A percentile compares a stretch with the other conserved stretches of the same genome.
Evolutionary conservation across 2,113 vertebrate genomes (phyloP).

Genomic region (Hypocryptadius cinnamomeus): DNA sequence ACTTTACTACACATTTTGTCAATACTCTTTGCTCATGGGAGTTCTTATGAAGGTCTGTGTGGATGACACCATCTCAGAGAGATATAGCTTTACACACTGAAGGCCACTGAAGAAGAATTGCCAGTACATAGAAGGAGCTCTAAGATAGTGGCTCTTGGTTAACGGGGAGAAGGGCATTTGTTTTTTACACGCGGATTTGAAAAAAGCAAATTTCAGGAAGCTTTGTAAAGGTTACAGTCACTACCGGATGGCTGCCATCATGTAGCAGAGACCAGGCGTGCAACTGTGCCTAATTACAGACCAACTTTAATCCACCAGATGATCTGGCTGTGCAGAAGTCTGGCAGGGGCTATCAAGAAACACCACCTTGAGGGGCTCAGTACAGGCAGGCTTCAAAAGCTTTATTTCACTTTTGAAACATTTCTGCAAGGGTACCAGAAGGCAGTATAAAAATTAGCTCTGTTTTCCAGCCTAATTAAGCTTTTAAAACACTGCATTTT

Average conservation of each 20-base stretch:
- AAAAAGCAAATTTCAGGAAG: neutral
- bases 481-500: neutral
- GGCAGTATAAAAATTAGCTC: neutral
- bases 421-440: neutral
- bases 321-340: neutral
- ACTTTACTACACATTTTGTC: neutral
- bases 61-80: neutral
- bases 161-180: neutral
- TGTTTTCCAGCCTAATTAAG: neutral
- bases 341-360: neutral
- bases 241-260: neutral
- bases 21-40: neutral
- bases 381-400: neutral
- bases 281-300: neutral
- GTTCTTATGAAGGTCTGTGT: neutral
- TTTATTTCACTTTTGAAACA: neutral
- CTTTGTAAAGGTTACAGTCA: neutral
- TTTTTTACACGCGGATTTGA: neutral
- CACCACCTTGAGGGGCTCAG: neutral
- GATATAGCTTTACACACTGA: neutral
- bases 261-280: neutral
- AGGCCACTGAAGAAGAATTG: neutral
- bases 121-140: neutral
- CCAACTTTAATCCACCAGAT: neutral
- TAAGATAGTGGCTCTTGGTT: neutral